Evolutionary conservation across 2,888 invertebrate genomes (phyloP).

Genomic region (Bembecia ichneumoniformis): DNA sequence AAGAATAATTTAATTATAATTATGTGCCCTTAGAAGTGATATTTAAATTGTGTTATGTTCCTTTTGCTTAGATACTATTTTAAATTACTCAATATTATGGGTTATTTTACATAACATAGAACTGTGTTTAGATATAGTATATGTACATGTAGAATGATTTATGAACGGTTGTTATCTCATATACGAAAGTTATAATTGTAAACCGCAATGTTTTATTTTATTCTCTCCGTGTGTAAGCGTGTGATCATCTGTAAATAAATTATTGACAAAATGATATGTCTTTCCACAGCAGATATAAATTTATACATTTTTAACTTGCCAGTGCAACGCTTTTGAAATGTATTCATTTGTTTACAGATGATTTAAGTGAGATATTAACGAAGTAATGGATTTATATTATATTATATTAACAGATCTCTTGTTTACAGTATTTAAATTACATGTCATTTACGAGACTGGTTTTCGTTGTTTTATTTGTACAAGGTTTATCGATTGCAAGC

Average conservation of each 20-base stretch:
- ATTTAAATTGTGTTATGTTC: not conserved
- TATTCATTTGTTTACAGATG: too few species aligned
- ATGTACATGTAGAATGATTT: too few species aligned
- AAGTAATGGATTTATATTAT: constrained; percentile 35
- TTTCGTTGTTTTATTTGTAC: constrained; percentile 74
- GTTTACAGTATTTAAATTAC: constrained; percentile 71
- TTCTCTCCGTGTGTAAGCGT: too few species aligned
- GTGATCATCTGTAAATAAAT: too few species aligned
- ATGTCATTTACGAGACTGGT: constrained; percentile 69
- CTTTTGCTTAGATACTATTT: not conserved
- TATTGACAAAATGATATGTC: too few species aligned
- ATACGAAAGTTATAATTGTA: not conserved
- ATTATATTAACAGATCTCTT: constrained; percentile 55
- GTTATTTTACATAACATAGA: not conserved
- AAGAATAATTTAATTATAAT: too few species aligned
- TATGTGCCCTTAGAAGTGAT: not conserved
- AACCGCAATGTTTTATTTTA: not conserved
- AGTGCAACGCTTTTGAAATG: too few species aligned
- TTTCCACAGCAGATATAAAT: too few species aligned
- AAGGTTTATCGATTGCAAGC: too few species aligned
- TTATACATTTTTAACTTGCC: not conserved
- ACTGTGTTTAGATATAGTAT: not conserved
- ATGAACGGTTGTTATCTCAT: not conserved
- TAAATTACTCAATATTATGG: not conserved
- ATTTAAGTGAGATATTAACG: too few species aligned